These are phyloP conservation scores for Hydrocynus forskahlii DNA, from an alignment of 2,797 vertebrate genomes.

Conservation along the genomic window DNA sequence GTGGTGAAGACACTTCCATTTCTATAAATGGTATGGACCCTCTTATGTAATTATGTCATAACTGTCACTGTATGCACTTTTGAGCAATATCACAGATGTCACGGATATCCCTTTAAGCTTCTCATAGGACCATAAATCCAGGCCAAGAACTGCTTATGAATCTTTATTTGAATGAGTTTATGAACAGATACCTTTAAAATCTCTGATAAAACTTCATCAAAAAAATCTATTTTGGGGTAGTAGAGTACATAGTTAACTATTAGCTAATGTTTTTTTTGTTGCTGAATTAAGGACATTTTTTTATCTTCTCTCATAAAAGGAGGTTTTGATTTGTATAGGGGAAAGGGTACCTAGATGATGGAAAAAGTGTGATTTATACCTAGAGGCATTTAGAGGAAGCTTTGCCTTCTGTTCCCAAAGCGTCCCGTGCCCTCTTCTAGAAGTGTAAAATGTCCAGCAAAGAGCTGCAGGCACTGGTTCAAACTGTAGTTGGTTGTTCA, in stretches of 20 bases:
- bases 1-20: not conserved
- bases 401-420: conserved; percentile 39
- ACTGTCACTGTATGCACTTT: too few species aligned
- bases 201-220: not conserved
- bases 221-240: too few species aligned
- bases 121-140: not conserved
- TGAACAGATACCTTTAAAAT: not conserved
- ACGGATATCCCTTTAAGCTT: too few species aligned
- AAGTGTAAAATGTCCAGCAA: conserved; percentile 56
- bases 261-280: too few species aligned
- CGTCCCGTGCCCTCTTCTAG: conserved; percentile 34
- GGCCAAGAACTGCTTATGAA: not conserved
- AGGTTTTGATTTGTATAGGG: conserved; percentile 1
- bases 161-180: not conserved
- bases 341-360: not conserved
- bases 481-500: conserved; percentile 61
- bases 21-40: too few species aligned
- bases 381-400: conserved; percentile 30
- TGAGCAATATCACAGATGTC: too few species aligned
- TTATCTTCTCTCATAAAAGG: not conserved
- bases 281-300: not conserved
- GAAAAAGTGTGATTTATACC: conserved; percentile 4
- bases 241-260: too few species aligned
- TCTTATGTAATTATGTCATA: too few species aligned
- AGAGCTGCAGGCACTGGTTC: conserved; percentile 59